These are phyloP conservation scores for Ginglymostoma cirratum DNA, from an alignment of 2,113 vertebrate species.

Conservation along the genomic window DNA sequence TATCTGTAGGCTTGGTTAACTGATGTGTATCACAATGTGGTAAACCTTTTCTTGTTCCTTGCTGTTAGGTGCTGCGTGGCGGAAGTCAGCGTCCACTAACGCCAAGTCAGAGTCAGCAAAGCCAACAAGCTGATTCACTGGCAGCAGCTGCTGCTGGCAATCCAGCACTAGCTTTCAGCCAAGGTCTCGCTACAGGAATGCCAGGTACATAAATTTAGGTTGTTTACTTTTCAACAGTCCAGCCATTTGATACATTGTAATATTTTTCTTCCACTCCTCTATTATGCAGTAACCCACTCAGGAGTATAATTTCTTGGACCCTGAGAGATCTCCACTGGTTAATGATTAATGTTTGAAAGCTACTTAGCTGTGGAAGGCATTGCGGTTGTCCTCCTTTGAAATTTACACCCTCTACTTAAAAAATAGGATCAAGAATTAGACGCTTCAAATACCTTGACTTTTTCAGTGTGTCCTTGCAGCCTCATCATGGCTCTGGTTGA, in stretches of 20 bases:
- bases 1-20: neutral
- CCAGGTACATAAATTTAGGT: conserved; percentile 63
- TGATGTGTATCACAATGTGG: conserved; percentile 7
- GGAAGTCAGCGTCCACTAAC: conserved; percentile 91
- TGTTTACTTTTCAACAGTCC: conserved; percentile 21
- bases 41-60: neutral
- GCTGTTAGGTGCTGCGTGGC: conserved; percentile 78
- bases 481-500: neutral
- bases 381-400: neutral
- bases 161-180: conserved; percentile 83
- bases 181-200: conserved; percentile 81
- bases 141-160: conserved; percentile 78
- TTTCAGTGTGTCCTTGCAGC: neutral
- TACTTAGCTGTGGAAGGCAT: neutral
- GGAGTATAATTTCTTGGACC: neutral
- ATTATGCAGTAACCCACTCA: neutral
- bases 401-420: neutral
- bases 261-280: neutral
- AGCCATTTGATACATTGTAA: neutral
- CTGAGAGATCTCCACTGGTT: neutral
- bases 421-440: neutral
- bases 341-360: neutral
- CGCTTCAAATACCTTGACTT: neutral
- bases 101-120: conserved; percentile 84
- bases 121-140: conserved; percentile 84